These are phyloP conservation scores for Drosophila quinaria DNA, from an alignment of 2,888 invertebrate species.

Conservation along the genomic window DNA sequence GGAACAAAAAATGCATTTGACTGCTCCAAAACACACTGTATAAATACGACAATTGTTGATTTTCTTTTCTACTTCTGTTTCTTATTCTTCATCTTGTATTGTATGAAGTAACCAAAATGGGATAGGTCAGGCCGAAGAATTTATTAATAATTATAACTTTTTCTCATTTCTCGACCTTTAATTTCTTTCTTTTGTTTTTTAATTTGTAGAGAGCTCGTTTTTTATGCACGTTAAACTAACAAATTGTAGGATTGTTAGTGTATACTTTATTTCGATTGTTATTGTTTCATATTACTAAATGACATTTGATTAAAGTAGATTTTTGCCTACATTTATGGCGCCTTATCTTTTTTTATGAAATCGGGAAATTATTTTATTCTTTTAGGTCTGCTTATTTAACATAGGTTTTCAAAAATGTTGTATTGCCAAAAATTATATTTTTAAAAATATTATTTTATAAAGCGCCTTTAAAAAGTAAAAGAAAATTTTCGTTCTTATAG, in stretches of 20 bases:
- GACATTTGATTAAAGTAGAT: background rate
- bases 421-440: too few relatives aligned
- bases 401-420: too few relatives aligned
- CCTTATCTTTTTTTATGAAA: too few relatives aligned
- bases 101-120: conserved; percentile 15
- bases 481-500: too few relatives aligned
- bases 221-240: background rate
- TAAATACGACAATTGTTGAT: conserved; percentile 54
- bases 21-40: conserved; percentile 48
- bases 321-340: background rate
- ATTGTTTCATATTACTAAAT: background rate
- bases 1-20: conserved; percentile 55
- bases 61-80: conserved; percentile 8
- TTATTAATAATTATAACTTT: background rate
- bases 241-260: background rate
- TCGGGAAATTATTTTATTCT: too few relatives aligned
- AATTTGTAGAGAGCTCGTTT: background rate
- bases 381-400: too few relatives aligned
- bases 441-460: too few relatives aligned
- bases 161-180: background rate
- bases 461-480: too few relatives aligned
- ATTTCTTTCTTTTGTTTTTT: too few relatives aligned
- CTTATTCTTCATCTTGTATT: conserved; percentile 1
- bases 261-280: background rate
- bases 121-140: conserved; percentile 21